Evolutionary conservation across 2,113 vertebrate genomes (phyloP).

Genomic region (Maccullochella peelii): DNA sequence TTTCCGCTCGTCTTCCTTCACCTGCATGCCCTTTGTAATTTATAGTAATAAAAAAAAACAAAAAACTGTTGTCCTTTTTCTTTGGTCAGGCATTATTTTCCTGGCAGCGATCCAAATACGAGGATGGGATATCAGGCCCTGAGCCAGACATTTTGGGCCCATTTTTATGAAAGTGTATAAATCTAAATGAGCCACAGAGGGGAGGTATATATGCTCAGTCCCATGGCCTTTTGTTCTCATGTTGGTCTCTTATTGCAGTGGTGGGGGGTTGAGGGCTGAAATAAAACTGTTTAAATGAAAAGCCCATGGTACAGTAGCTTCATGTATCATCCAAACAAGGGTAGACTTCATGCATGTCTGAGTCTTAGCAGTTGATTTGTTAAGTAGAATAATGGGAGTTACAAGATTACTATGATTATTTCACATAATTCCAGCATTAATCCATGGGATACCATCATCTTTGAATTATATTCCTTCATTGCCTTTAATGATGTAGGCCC

Average conservation of each 20-base stretch:
- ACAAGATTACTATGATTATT: slow-evolving; percentile 37
- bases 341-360: slow-evolving; percentile 30
- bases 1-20: slow-evolving; percentile 50
- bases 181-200: slow-evolving; percentile 67
- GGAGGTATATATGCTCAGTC: slow-evolving; percentile 54
- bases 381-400: slow-evolving; percentile 42
- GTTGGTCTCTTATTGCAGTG: slow-evolving; percentile 57
- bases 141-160: slow-evolving; percentile 73
- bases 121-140: slow-evolving; percentile 64
- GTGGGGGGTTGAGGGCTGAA: slow-evolving; percentile 16
- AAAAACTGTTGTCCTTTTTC: slow-evolving; percentile 40
- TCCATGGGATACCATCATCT: slow-evolving; percentile 37
- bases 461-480: slow-evolving; percentile 37
- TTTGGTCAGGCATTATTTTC: slow-evolving; percentile 59
- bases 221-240: slow-evolving; percentile 68
- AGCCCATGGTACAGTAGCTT: slow-evolving; percentile 52
- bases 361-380: slow-evolving; percentile 39
- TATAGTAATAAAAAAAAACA: slow-evolving; percentile 55
- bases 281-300: slow-evolving; percentile 53
- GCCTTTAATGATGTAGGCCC: slow-evolving; percentile 2
- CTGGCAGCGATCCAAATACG: slow-evolving; percentile 70
- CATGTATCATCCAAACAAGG: slow-evolving; percentile 53
- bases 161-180: slow-evolving; percentile 82
- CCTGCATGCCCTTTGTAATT: slow-evolving; percentile 61
- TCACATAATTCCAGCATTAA: slow-evolving; percentile 53